Base-by-base conservation (phyloP, 2,888 invertebrate genomes). In the Acanthacorydalis orientalis region DNA sequence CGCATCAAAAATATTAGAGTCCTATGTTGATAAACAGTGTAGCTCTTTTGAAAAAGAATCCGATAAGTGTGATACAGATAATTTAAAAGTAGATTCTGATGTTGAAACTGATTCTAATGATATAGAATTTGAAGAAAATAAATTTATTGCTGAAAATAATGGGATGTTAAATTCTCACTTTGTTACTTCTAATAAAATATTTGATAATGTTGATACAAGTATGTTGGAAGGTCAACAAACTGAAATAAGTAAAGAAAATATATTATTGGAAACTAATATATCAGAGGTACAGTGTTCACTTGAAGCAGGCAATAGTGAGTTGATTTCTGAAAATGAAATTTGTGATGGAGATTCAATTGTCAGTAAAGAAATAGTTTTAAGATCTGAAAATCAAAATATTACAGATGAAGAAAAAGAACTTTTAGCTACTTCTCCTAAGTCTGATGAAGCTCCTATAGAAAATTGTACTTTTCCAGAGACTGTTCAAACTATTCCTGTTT, bases 341-440 rank as follows among this genome's bases (percentile, higher is more conserved):
- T 15, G 14, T 12, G 33, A 44, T 44, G 34, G 34, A 33, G 10
- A 11, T 8, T 12, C 10, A 2, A 4, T 15, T 12, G 10, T 15
- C 4, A 14, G 11, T 15, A 33, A 31, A 15, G 23, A 9, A 12
- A 23, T 31, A 31, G 16, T 8, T 39, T 14, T 15, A 15, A 4
- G 8, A 39, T 15, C 15, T 12, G 68, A 70, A 51, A 66, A 77
- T 49, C 69, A 78, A 46, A 92, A 91, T 64, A 85, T 91, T 15
- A 93, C 93, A 0, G 93, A 93, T 59, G 93, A 95, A 62, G 92
- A 95, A 60, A 95, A 95, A 59, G 82, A 88, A 59, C 62, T 58
- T 55, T 53, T 58, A 47, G 52, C 52, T 38, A 56, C 51, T 7
- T 54, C 55, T 60, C 23, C 61, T 62, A 53, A 55, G 54, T 52